Conservation (phyloP, 2,797 vertebrate species). For the Danio jaintianensis region DNA sequence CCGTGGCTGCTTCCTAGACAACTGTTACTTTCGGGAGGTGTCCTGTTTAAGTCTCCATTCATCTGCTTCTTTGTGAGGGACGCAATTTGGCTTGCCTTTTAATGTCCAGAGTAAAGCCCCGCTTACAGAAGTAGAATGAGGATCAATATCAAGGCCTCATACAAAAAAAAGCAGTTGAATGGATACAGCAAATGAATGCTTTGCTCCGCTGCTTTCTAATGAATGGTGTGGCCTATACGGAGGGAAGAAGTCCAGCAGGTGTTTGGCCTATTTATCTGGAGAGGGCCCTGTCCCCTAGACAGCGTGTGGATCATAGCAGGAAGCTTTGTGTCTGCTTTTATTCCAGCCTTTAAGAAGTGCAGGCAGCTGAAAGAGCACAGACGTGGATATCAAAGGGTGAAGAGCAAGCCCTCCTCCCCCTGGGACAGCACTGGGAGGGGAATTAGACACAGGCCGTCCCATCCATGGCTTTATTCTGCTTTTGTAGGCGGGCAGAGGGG, state of each 20-base stretch:
- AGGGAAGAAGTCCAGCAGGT: conserved; percentile 84
- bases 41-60: conserved; percentile 45
- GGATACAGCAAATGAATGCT: conserved; percentile 73
- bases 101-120: conserved; percentile 51
- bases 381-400: conserved; percentile 84
- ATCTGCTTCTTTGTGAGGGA: conserved; percentile 31
- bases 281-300: conserved; percentile 73
- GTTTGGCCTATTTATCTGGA: conserved; percentile 85
- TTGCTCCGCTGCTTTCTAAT: conserved; percentile 75
- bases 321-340: conserved; percentile 89
- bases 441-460: conserved; percentile 84
- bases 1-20: conserved; percentile 14
- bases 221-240: conserved; percentile 76
- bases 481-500: conserved; percentile 72
- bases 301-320: conserved; percentile 84
- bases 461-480: conserved; percentile 80
- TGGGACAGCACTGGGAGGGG: conserved; percentile 75
- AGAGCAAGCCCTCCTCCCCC: conserved; percentile 73
- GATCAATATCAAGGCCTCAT: conserved; percentile 64
- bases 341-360: conserved; percentile 80
- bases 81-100: conserved; percentile 55
- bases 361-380: conserved; percentile 81
- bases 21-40: conserved; percentile 48
- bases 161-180: conserved; percentile 74
- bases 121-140: conserved; percentile 55